A percentile compares a stretch with the other conserved stretches of the same genome.
Conservation (phyloP, 1,140 invertebrate genomes). For the Musca vetustissima region DNA sequence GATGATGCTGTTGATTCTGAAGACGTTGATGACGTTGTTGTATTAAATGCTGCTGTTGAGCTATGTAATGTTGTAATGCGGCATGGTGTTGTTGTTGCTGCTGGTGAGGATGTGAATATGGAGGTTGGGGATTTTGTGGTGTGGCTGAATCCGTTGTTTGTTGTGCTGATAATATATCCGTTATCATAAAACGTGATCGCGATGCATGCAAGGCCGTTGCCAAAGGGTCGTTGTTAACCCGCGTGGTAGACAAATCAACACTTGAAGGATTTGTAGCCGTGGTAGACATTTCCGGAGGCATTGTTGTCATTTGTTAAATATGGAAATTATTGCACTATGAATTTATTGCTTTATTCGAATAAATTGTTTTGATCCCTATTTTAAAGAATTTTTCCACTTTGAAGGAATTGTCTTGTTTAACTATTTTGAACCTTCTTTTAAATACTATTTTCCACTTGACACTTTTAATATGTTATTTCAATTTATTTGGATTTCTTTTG, state of each 20-base stretch:
- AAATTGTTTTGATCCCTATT: neutral
- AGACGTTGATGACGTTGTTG: conserved; percentile 35
- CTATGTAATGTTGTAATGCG: conserved; percentile 44
- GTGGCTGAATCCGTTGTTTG: neutral
- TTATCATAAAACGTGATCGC: conserved; percentile 77
- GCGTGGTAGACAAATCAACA: conserved; percentile 37
- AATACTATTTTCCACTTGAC: neutral
- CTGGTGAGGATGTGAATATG: conserved; percentile 30
- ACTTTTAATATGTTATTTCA: neutral
- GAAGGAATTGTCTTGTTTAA: neutral
- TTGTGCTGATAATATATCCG: conserved; percentile 67
- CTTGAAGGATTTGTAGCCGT: conserved; percentile 31
- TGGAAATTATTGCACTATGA: neutral
- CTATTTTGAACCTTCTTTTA: neutral
- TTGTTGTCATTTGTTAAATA: conserved; percentile 47
- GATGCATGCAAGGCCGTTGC: conserved; percentile 61
- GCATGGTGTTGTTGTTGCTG: conserved; percentile 44
- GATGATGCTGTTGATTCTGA: conserved; percentile 32
- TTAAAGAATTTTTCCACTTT: neutral
- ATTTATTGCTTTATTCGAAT: neutral
- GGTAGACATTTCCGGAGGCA: conserved; percentile 54
- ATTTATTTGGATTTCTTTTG: too few relatives aligned
- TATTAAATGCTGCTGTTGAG: conserved; percentile 47
- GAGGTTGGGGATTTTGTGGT: neutral
- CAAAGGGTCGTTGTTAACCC: conserved; percentile 51